Evolutionary conservation across 2,797 vertebrate species (phyloP).

Genomic region (Lepus townsendii): DNA sequence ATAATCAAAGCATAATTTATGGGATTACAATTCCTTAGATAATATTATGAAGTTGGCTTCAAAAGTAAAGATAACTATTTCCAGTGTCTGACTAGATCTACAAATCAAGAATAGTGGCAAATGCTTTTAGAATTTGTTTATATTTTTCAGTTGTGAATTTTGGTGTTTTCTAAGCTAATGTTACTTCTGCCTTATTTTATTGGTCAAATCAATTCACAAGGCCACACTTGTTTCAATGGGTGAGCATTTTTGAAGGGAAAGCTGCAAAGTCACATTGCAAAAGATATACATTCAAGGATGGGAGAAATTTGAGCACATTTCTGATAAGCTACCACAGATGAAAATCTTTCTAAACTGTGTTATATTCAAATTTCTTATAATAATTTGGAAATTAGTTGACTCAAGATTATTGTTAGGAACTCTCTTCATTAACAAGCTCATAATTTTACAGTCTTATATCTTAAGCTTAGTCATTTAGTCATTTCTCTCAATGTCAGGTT

Average conservation of each 20-base stretch:
- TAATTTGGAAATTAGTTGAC: neutral
- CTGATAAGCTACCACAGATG: neutral
- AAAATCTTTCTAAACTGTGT: neutral
- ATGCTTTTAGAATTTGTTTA: neutral
- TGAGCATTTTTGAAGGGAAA: neutral
- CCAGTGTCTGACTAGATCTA: constrained; percentile 12
- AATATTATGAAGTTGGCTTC: constrained; percentile 16
- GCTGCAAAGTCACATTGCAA: neutral
- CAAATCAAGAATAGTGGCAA: neutral
- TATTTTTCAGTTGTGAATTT: neutral
- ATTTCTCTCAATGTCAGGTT: neutral
- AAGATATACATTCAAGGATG: neutral
- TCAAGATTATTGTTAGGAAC: constrained; percentile 10
- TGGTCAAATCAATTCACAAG: neutral
- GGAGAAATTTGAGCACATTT: neutral
- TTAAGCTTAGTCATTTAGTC: neutral
- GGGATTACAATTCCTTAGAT: constrained; percentile 18
- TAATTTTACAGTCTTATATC: neutral
- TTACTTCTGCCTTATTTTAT: neutral
- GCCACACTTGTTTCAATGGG: neutral
- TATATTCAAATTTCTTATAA: neutral
- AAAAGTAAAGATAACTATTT: constrained; percentile 42
- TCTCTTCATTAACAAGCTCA: neutral
- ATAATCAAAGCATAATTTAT: neutral
- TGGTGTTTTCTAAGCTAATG: constrained; percentile 3